These are phyloP conservation scores for Cervus canadensis DNA, from an alignment of 2,113 vertebrate species.

Conservation along the genomic window DNA sequence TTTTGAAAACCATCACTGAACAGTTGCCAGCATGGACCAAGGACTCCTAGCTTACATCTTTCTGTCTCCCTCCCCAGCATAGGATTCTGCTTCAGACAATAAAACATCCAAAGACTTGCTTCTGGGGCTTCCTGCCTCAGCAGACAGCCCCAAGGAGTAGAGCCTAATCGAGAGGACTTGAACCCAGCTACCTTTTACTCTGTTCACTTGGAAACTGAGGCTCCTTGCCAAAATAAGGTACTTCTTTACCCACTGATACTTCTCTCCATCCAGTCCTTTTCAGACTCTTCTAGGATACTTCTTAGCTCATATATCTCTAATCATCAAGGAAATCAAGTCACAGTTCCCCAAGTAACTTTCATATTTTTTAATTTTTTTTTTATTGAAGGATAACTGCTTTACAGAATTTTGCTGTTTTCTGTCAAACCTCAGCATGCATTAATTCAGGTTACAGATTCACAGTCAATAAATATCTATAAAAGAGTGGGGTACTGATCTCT, in stretches of 20 bases:
- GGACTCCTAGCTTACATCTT: background rate
- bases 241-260: background rate
- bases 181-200: background rate
- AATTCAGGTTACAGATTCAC: background rate
- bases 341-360: background rate
- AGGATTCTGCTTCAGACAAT: background rate
- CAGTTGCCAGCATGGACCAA: background rate
- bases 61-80: rapidly evolving
- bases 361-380: background rate
- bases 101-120: background rate
- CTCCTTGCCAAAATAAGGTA: rapidly evolving
- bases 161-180: background rate
- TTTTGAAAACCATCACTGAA: background rate
- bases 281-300: background rate
- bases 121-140: background rate
- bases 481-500: background rate
- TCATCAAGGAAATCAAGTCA: background rate
- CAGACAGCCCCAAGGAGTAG: background rate
- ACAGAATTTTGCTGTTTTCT: background rate
- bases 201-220: background rate
- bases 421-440: background rate
- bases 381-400: background rate
- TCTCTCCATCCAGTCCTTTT: background rate
- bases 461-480: background rate
- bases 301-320: background rate